A percentile compares a stretch with the other conserved stretches of the same genome.
Evolutionary conservation across 1,140 invertebrate genomes (phyloP).

Genomic region (Trichonephila clavata): DNA sequence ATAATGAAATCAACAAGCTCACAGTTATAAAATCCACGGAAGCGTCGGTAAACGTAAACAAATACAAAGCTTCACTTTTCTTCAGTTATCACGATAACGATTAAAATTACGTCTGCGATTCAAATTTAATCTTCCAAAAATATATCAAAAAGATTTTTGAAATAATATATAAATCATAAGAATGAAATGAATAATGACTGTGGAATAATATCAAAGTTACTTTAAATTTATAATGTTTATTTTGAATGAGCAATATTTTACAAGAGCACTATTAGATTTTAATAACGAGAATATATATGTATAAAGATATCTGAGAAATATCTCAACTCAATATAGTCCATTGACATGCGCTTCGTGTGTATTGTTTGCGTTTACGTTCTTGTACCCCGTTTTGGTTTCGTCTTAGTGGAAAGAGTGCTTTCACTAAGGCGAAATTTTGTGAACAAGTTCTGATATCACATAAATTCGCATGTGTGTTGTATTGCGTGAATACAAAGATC

Average conservation of each 20-base stretch:
- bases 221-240: neutral
- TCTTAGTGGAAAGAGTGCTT: neutral
- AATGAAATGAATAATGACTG: too few species aligned
- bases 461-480: too few species aligned
- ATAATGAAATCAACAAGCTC: neutral
- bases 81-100: neutral
- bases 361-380: conserved; percentile 44
- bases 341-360: neutral
- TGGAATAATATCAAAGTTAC: too few species aligned
- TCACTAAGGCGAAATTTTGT: too few species aligned
- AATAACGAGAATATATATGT: neutral
- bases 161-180: too few species aligned
- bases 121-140: too few species aligned
- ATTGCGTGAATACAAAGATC: too few species aligned
- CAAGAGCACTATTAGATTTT: neutral
- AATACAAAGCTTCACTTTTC: neutral
- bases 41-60: conserved; percentile 14
- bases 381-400: neutral
- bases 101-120: neutral
- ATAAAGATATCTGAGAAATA: neutral
- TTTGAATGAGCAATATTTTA: neutral
- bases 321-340: neutral
- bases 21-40: neutral
- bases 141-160: too few species aligned
- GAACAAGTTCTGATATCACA: too few species aligned